phyloP scores from a whole-genome alignment of 2,797 vertebrate genomes.

The Pseudocheirus occidentalis region DNA sequence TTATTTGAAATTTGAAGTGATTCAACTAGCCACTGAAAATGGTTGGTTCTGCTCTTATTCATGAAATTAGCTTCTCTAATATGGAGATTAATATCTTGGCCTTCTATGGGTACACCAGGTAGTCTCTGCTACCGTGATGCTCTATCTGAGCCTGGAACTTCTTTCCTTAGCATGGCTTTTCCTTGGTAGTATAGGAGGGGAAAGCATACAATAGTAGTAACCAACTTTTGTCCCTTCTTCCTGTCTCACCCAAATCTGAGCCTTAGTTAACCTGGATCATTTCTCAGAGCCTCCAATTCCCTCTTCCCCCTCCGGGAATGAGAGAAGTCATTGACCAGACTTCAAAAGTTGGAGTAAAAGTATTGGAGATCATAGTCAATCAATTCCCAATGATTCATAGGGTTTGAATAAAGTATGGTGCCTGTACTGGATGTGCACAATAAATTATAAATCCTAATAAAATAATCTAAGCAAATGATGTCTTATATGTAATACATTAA shows the following conservation, averaged over 20 bases:
- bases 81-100: not conserved
- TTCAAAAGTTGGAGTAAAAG: too few species aligned
- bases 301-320: too few species aligned
- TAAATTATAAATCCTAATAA: too few species aligned
- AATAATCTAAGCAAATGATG: too few species aligned
- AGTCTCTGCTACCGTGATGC: not conserved
- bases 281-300: too few species aligned
- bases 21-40: not conserved
- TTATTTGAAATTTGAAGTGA: not conserved
- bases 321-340: too few species aligned
- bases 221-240: not conserved
- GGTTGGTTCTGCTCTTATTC: not conserved
- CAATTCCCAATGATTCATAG: too few species aligned
- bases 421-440: too few species aligned
- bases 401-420: too few species aligned
- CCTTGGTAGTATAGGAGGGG: not conserved
- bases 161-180: not conserved
- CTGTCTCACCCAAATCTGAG: not conserved
- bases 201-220: not conserved
- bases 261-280: too few species aligned
- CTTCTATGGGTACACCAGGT: not conserved
- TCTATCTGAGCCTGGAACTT: not conserved
- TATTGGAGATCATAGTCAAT: too few species aligned
- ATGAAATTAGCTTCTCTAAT: not conserved
- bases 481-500: too few species aligned